Percentiles rank a stretch among this genome's conserved stretches.
Conservation (phyloP, 2,888 invertebrate species). For the Linyphia triangularis region DNA sequence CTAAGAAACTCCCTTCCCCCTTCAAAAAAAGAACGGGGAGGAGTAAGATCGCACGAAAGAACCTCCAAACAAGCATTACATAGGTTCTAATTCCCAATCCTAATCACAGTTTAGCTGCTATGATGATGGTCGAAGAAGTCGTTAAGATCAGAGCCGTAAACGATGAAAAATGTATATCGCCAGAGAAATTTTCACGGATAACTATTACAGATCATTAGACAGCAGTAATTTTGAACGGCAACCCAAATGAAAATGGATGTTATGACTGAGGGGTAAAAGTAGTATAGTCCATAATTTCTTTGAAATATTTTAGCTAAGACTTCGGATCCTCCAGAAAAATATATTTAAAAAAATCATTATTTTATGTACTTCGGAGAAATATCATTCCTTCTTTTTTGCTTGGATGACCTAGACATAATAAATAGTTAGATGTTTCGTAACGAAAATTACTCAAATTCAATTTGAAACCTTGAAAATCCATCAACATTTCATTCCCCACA, state of each 20-base stretch:
- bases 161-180: not conserved
- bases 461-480: too few relatives aligned
- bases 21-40: not conserved
- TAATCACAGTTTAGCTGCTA: constrained; percentile 55
- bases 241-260: not conserved
- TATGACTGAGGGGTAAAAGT: too few relatives aligned
- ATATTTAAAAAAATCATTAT: too few relatives aligned
- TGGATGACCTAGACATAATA: too few relatives aligned
- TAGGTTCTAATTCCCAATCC: constrained; percentile 60
- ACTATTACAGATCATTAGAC: constrained; percentile 19
- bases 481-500: too few relatives aligned
- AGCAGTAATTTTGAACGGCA: not conserved
- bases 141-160: constrained; percentile 36
- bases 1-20: not conserved
- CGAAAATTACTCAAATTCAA: too few relatives aligned
- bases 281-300: too few relatives aligned
- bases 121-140: constrained; percentile 32
- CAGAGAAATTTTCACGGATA: not conserved
- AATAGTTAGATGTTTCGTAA: too few relatives aligned
- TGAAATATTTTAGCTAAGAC: too few relatives aligned
- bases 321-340: too few relatives aligned
- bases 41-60: not conserved
- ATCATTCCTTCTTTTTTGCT: too few relatives aligned
- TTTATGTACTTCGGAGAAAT: too few relatives aligned
- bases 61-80: constrained; percentile 35